Base-by-base conservation (phyloP, 2,888 invertebrate genomes). In the Byasa hedistus region DNA sequence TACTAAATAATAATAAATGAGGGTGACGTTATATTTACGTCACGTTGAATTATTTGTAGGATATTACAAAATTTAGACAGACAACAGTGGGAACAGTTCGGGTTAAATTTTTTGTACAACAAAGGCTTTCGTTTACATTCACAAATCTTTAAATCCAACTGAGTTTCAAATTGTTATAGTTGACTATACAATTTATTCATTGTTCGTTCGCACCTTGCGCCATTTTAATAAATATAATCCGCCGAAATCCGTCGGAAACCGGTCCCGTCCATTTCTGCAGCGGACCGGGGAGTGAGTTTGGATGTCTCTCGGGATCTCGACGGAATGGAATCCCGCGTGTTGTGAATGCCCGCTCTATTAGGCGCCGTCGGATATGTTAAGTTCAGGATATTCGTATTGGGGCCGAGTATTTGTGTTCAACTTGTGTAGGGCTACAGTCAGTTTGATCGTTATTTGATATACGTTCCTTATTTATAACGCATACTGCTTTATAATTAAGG, bases 341-440 rank as follows among this genome's bases (percentile, higher is more conserved):
- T 73, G 70, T 76, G 81, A 80, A 83, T 80, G 72, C 77, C 39
- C 72, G 69, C 72, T 73, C 73, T 74, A 79, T 78, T 78, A 75
- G 71, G 70, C 63, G 68, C 59, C 65, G 71, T 59, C 68, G 72
- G 71, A 73, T 75, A 75, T 75, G 75, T 75, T 75, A 73, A 75
- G 74, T 72, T 72, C 70, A 69, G 69, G 62, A 66, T 69, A 68
- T 68, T 58, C 69, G 69, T 66, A 70, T 70, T 71, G 65, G 59
- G 68, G 44, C n/a, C 54, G 21, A 54, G 66, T 66, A 58, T 66
- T 66, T 66, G 66, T 23, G 44, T 66, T 66, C 62, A 56, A 66
- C 54, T 62, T 66, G 58, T 58, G 55, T 62, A 62, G 54, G 44
- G 66, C 55, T 1, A 54, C 57, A 52, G 44, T 54, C n/a, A 22